Percentiles rank a stretch among this genome's conserved stretches.
Conservation (phyloP, 1,140 invertebrate genomes). For the Carcinoscorpius rotundicauda region DNA sequence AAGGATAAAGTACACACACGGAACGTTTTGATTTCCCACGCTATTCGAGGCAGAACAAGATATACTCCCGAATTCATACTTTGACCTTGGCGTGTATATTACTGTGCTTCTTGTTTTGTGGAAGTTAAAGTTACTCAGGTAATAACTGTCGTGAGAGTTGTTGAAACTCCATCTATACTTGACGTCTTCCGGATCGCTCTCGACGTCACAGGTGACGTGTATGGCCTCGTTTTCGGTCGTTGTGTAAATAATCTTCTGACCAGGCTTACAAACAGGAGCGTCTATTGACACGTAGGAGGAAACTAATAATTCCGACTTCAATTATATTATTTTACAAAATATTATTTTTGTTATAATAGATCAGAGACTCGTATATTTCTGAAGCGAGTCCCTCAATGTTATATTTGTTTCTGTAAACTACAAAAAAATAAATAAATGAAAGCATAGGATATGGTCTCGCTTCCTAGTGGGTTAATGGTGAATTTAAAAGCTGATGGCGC, state of each 20-base stretch:
- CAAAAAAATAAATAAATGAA: too few relatives aligned
- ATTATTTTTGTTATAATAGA: too few relatives aligned
- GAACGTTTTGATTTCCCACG: conserved; percentile 25
- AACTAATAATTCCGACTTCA: too few relatives aligned
- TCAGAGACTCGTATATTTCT: too few relatives aligned
- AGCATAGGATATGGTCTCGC: too few relatives aligned
- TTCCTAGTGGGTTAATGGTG: too few relatives aligned
- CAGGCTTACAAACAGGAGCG: conserved; percentile 47
- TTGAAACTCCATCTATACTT: conserved; percentile 28
- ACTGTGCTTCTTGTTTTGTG: conserved; percentile 19
- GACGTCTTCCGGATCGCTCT: conserved; percentile 52
- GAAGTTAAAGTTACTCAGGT: conserved; percentile 48
- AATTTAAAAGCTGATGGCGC: too few relatives aligned
- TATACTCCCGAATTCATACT: conserved; percentile 25
- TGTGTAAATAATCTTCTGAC: conserved; percentile 50
- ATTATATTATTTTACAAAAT: too few relatives aligned
- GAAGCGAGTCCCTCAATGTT: too few relatives aligned
- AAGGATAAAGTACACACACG: conserved; percentile 27
- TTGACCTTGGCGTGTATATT: conserved; percentile 21
- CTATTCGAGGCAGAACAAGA: conserved; percentile 27
- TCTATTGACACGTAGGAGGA: conserved; percentile 31
- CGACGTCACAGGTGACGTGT: conserved; percentile 64
- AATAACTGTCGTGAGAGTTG: conserved; percentile 35
- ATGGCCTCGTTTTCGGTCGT: conserved; percentile 76
- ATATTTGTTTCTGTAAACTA: too few relatives aligned